Base-by-base conservation (phyloP, 2,797 vertebrate genomes). In the Emys orbicularis region DNA sequence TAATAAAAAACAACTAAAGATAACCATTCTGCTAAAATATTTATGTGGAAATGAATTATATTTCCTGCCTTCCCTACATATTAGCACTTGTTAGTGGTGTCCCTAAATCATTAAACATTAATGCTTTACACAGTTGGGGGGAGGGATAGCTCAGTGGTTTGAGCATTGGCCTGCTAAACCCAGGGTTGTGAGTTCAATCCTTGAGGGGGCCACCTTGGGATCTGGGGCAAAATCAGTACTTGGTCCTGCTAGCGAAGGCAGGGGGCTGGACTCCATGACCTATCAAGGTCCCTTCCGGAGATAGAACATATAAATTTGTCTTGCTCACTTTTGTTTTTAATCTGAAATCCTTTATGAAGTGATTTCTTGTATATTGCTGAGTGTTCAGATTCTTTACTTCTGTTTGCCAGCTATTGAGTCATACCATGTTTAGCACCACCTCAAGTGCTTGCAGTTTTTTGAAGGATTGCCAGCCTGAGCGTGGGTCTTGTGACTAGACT, bases 31-130 rank as follows among this genome's bases (percentile, higher is more conserved):
- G 37, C 92, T 97, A 97, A 97, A 98, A 97, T 95, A 97, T 97
- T 95, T 77, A 97, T 97, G 91, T 27, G 77, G 77, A 94, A 61
- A 92, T 87, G 92, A 88, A 96, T 96, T 97, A 85, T 81, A 85
- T 93, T 97, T 97, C 90, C 90, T 96, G 86, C 37, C 72, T 94
- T 96, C 95, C 25, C 87, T 96, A 87, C 94, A 87, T 93, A 97
- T 91, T 95, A 94, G 52, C 83, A 95, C 76, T 95, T 96, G 91
- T 96, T 96, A 96, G 74, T 83, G 92, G 72, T 95, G 93, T 96
- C 90, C 90, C 88, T 97, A 95, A 87, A 80, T 96, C 90, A 97
- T 90, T 82, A 97, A 98, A 97, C 19, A 97, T 97, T 97, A 97
- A 97, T 92, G 86, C 25, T 87, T 49, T 92, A 83, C 3, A 37